These are phyloP conservation scores for Craterocephalus amniculus DNA, from an alignment of 2,797 vertebrate species.

Conservation along the genomic window DNA sequence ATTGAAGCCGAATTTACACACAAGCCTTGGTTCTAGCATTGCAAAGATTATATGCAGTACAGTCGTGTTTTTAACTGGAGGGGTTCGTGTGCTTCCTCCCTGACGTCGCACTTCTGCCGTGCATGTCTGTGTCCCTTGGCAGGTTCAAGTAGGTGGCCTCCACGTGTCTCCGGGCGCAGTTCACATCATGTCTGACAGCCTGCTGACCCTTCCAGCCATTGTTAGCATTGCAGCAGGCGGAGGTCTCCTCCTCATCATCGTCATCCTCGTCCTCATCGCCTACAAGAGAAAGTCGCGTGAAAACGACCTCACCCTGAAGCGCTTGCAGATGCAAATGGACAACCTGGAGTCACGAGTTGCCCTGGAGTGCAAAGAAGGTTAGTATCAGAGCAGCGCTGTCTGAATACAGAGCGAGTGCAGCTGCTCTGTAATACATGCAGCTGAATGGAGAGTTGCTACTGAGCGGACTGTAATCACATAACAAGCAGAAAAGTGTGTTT, in stretches of 20 bases:
- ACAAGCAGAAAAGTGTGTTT: conserved; percentile 35
- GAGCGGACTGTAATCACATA: conserved; percentile 26
- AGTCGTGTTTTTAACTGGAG: not conserved
- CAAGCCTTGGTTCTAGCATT: not conserved
- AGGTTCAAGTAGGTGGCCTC: conserved; percentile 96
- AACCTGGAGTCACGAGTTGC: conserved; percentile 97
- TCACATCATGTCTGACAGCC: conserved; percentile 94
- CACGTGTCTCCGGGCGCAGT: conserved; percentile 92
- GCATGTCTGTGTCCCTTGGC: conserved; percentile 25
- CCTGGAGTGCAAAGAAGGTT: conserved; percentile 98
- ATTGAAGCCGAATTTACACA: conserved; percentile 14
- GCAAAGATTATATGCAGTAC: not conserved
- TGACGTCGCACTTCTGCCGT: not conserved
- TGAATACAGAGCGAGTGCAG: too few species aligned
- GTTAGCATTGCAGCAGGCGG: conserved; percentile 96
- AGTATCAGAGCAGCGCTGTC: not conserved
- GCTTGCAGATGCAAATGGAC: conserved; percentile 99
- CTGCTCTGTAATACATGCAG: conserved; percentile 17
- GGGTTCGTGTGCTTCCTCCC: not conserved
- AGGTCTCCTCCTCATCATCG: conserved; percentile 96
- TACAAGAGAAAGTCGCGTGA: conserved; percentile 98
- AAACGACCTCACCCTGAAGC: conserved; percentile 96
- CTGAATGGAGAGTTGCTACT: conserved; percentile 24
- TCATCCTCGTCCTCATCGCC: conserved; percentile 98
- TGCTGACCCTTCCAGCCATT: conserved; percentile 95